phyloP scores from a whole-genome alignment of 2,113 vertebrate species.

The Arizona elegans region DNA sequence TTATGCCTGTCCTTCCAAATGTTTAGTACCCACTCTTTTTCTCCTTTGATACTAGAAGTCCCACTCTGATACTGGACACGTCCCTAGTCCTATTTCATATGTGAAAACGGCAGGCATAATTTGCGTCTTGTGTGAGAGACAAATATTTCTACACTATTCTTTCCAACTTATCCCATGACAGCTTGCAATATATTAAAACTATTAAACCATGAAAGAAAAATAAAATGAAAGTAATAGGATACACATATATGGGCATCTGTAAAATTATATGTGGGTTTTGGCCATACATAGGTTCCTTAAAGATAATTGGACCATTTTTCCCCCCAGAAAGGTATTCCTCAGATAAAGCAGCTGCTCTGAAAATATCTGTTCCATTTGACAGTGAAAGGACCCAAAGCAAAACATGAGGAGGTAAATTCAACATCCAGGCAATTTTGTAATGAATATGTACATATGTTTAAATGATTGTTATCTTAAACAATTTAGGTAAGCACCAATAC shows the following conservation, averaged over 20 bases:
- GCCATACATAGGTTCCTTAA: neutral
- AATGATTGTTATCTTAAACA: neutral
- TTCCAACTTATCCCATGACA: neutral
- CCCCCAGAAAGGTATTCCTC: neutral
- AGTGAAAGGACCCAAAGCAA: neutral
- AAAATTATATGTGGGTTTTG: neutral
- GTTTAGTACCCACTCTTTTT: neutral
- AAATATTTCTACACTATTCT: neutral
- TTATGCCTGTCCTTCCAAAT: neutral
- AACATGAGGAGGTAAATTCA: neutral
- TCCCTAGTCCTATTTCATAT: neutral
- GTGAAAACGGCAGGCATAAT: neutral
- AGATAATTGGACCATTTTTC: neutral
- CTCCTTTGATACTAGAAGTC: neutral
- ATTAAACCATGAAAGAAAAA: neutral
- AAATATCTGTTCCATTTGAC: neutral
- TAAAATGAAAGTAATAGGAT: neutral
- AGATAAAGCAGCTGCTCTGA: neutral
- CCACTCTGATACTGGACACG: neutral
- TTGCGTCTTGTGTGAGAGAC: neutral
- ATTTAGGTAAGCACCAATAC: neutral
- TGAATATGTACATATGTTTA: neutral
- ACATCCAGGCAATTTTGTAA: neutral
- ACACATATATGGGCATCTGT: neutral
- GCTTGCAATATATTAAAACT: neutral